Evolutionary conservation across 2,797 vertebrate species (phyloP), one percentile per base, ranked within the genome.

Genomic region (Champsocephalus gunnari): DNA sequence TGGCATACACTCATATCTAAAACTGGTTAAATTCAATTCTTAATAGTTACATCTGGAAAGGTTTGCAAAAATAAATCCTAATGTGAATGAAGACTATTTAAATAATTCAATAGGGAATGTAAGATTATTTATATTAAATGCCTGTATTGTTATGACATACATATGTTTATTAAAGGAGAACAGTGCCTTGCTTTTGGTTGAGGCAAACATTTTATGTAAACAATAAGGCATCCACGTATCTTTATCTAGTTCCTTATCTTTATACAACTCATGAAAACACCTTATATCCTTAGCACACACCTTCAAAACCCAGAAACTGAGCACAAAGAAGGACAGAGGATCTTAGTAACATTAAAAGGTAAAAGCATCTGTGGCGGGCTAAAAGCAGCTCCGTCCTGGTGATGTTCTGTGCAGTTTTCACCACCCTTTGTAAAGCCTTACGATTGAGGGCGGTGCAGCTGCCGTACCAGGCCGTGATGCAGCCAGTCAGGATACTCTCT

Each of bases 301-400:
- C 32, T n/a, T 57, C 6, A 14, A 38, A 57, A 45, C 62, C 7
- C 50, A 44, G 34, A 9, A 11, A 11, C 19, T 21, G 28, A 38
- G 34, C 50, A 17, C 43, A 50, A 6, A 55, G 10, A 43, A 44
- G n/a, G 21, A 5, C 10, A 5, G 17, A 66, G 32, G 47, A 45
- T 63, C 32, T 47, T 24, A 1, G 66, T 19, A 48, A 54, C 43
- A 64, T 38, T 48, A 61, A 59, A 45, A 56, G 17, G 53, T 12
- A 73, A 68, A 67, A 54, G 63, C 59, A 75, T 75, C 49, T 63
- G 38, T 72, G 44, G 54, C 2, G 4, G 58, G 71, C 63, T 80
- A 67, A 67, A 60, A 77, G 62, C 28, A 28, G 28, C 28, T 28
- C 28, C 28, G 28, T 28, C 28, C 28, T 28, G 28, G 28, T 28